Conservation (phyloP, 2,113 vertebrate genomes). For the Odontophorus gujanensis region DNA sequence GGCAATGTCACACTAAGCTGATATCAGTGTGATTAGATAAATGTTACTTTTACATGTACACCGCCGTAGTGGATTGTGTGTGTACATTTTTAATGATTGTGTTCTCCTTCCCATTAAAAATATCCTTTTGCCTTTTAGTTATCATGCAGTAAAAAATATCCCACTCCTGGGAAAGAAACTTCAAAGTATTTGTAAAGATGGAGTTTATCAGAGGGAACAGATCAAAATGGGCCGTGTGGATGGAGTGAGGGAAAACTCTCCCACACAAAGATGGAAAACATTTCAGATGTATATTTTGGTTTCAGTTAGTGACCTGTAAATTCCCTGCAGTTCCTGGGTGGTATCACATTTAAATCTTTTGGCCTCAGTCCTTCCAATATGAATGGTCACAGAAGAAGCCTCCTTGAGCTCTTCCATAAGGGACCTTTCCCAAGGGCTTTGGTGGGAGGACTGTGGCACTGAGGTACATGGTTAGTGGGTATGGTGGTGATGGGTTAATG, state of each 20-base stretch:
- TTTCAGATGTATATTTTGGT: not conserved
- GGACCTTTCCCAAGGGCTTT: not conserved
- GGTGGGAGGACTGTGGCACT: not conserved
- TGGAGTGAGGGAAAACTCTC: not conserved
- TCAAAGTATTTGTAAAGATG: not conserved
- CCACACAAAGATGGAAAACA: not conserved
- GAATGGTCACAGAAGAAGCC: not conserved
- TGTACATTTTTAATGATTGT: not conserved
- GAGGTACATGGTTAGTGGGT: too few relatives aligned
- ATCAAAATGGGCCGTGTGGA: not conserved
- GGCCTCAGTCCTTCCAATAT: not conserved
- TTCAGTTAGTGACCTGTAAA: not conserved
- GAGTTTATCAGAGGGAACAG: not conserved
- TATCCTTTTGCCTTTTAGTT: not conserved
- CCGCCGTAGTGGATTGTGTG: not conserved
- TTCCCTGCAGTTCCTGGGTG: not conserved
- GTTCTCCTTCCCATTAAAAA: conserved; percentile 11
- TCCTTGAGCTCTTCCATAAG: not conserved
- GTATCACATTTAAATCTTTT: not conserved
- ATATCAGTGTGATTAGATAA: conserved; percentile 56
- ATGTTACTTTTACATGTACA: conserved; percentile 30
- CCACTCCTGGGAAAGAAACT: not conserved
- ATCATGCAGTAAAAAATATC: not conserved
- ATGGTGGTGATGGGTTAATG: too few relatives aligned
- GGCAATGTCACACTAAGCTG: conserved; percentile 45